Percentiles rank a stretch among this genome's conserved stretches.
phyloP scores from a whole-genome alignment of 2,888 invertebrate genomes.

The Neoascia interrupta region DNA sequence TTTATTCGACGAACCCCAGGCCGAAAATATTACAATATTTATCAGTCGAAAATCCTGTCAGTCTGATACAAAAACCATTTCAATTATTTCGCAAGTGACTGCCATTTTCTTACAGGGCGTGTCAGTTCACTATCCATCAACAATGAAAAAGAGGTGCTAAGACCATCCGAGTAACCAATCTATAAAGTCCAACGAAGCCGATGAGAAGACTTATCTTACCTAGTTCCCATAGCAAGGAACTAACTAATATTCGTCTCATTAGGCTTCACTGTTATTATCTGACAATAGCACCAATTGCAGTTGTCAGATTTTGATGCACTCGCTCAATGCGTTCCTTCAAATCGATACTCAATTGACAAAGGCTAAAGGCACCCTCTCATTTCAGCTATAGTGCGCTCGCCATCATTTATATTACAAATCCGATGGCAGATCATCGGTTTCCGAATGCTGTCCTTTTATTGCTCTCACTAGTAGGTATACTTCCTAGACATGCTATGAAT shows the following conservation, averaged over 20 bases:
- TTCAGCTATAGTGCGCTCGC: background rate
- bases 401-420: constrained; percentile 57
- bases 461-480: constrained; percentile 63
- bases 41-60: too few species aligned
- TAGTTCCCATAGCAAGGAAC: constrained; percentile 35
- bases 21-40: too few species aligned
- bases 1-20: too few species aligned
- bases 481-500: constrained; percentile 61
- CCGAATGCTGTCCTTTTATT: constrained; percentile 22
- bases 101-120: too few species aligned
- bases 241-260: constrained; percentile 31
- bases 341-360: constrained; percentile 33
- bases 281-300: constrained; percentile 33
- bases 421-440: constrained; percentile 40
- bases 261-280: constrained; percentile 16
- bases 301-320: constrained; percentile 20
- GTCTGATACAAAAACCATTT: too few species aligned
- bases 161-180: too few species aligned
- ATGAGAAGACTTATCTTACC: constrained; percentile 26
- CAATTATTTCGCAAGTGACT: too few species aligned
- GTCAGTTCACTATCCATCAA: too few species aligned
- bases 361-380: background rate
- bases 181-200: too few species aligned
- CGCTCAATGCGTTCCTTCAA: constrained; percentile 10
- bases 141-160: too few species aligned